Evolutionary conservation across 2,888 invertebrate genomes (phyloP), one percentile per base, ranked within the genome.

Genomic region (Xestoiulus laeticollis): DNA sequence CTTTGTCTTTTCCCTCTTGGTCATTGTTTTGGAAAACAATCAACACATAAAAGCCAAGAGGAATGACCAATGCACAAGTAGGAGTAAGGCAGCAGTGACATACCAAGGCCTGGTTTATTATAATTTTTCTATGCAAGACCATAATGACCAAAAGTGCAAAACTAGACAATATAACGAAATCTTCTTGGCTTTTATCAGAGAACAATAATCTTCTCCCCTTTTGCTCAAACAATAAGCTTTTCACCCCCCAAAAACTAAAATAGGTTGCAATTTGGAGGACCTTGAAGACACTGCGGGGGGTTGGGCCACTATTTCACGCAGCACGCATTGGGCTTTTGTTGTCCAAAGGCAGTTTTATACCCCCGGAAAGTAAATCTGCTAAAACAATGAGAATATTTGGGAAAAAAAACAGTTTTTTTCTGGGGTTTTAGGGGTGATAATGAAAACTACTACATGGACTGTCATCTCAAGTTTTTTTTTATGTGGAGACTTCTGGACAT

Each of bases 11-110:
- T 43, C 38, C 85, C 85, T 85, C 44, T 85, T 19, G 38, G 85
- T 85, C 85, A 85, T 85, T 85, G 85, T 85, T 85, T 85, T 38
- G 85, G 38, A 38, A 85, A 85, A 85, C 85, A 85, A 85, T 85
- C 85, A 85, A 85, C 85, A 85, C 85, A 43, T 85, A 43, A 44
- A 85, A 44, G 85, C 85, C 85, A 85, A 85, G 38, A 43, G 38
- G 85, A 85, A 38, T 85, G 85, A 85, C 85, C 85, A 85, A 44
- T 85, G 38, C 26, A 78, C 78, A 12, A 78, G 30, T 78, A 78
- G 26, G 26, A 78, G 30, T 78, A 5, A 1, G 78, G 78, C 78
- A 12, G 78, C 78, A 78, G 78, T 78, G 78, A 78, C 78, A 78
- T 78, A 78, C 78, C 78, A 78, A 78, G 78, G 78, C 78, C 78